Percentiles rank a stretch among this genome's conserved stretches.
phyloP scores from a whole-genome alignment of 2,113 vertebrate genomes.

The Spilogale gracilis region DNA sequence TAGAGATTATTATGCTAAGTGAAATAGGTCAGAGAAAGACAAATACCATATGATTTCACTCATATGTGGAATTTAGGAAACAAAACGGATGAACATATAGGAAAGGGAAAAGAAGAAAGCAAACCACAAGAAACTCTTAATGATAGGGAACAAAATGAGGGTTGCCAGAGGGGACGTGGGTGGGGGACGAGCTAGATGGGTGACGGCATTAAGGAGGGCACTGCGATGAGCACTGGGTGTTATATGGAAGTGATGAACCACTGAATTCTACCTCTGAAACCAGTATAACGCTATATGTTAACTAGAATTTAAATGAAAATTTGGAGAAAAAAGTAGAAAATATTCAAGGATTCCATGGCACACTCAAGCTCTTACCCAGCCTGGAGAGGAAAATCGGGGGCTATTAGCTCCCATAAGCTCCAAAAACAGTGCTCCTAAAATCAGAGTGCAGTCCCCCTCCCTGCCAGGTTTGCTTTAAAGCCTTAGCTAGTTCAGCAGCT shows the following conservation, averaged over 20 bases:
- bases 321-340: neutral
- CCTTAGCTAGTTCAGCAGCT: neutral
- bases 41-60: neutral
- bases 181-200: too few species aligned
- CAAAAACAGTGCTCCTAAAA: too few species aligned
- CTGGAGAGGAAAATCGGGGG: neutral
- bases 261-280: neutral
- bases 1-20: neutral
- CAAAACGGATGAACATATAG: neutral
- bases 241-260: neutral
- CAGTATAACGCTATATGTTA: neutral
- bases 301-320: neutral
- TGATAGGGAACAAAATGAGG: neutral
- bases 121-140: neutral
- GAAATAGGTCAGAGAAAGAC: neutral
- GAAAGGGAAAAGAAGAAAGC: neutral
- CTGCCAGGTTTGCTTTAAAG: neutral
- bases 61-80: neutral
- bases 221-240: neutral
- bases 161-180: fast-evolving
- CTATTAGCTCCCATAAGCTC: neutral
- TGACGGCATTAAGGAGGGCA: neutral
- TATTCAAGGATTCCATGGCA: neutral
- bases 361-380: neutral
- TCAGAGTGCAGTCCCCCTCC: neutral